A percentile compares a stretch with the other conserved stretches of the same genome.
These are phyloP conservation scores for Pheosia gnoma DNA, from an alignment of 2,888 invertebrate species.

Conservation along the genomic window DNA sequence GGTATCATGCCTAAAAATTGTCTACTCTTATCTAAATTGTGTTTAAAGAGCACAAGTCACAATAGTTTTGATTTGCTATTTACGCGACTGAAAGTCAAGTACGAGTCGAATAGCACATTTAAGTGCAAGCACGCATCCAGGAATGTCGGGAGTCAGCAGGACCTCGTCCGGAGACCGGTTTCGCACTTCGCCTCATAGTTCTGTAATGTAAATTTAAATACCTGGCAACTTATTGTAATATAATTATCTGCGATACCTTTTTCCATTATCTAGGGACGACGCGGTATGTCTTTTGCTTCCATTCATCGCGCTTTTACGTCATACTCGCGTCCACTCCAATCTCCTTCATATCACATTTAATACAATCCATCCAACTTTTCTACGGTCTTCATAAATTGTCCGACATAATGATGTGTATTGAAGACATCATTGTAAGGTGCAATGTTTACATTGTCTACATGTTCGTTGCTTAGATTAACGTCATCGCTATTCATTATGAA, in stretches of 20 bases:
- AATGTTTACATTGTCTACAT: neutral
- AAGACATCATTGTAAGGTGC: neutral
- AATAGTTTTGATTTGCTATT: conserved; percentile 6
- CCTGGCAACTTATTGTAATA: conserved; percentile 37
- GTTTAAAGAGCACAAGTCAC: neutral
- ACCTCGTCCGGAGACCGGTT: conserved; percentile 75
- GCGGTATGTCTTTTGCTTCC: too few species aligned
- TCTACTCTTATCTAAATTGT: too few species aligned
- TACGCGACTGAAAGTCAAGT: conserved; percentile 46
- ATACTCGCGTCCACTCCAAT: too few species aligned
- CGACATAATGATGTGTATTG: neutral
- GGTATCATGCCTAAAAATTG: too few species aligned
- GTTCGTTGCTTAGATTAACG: neutral
- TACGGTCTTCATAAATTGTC: neutral
- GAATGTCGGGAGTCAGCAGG: conserved; percentile 75
- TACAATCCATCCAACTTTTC: too few species aligned
- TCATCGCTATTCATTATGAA: too few species aligned
- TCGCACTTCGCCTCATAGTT: conserved; percentile 48
- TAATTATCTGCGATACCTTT: conserved; percentile 6
- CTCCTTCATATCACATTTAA: too few species aligned
- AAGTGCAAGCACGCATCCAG: conserved; percentile 64
- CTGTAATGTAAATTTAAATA: conserved; percentile 42
- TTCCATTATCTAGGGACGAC: neutral
- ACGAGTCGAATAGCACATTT: conserved; percentile 52
- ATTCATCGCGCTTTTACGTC: too few species aligned